Base-by-base conservation (phyloP, 2,113 vertebrate genomes). In the Myocastor coypus region DNA sequence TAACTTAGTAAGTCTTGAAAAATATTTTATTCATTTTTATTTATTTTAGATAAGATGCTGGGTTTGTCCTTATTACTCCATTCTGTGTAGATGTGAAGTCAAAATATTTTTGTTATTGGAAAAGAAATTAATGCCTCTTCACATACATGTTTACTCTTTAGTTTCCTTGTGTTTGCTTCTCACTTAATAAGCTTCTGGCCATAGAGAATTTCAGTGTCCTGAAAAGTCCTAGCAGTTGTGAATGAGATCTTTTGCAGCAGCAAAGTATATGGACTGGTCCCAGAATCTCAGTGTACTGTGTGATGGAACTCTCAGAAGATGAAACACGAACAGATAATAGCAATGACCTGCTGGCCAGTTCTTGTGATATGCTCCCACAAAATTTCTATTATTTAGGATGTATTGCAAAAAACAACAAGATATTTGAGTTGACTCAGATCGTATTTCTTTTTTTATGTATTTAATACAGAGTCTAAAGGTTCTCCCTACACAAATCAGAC, bases 51-150 rank as follows among this genome's bases (percentile, higher is more conserved):
- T 78, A 7, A 12, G 42, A 63, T 5, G 5, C 19, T n/a, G 75
- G 83, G 57, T 78, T 42, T 87, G 10, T 73, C 32, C 11, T 69
- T 78, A 19, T 86, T 92, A 75, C 28, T 75, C 46, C 28, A 75
- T 16, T 59, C 11, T 55, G 5, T 64, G 77, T 78, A 20, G 42
- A 69, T 64, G 30, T 64, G 8, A 83, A 87, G 26, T 84, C n/a
- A 83, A 87, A 93, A 34, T 17, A 34, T n/a, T 52, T 91, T 94
- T 83, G 22, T 32, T 80, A 71, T 94, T 94, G 32, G 46, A 86
- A 66, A 11, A 63, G n/a, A 37, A 26, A 24, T 64, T 80, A 87
- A 73, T 77, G 7, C 32, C 87, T 46, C 1, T 32, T 85, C 7
- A 6, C 32, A 55, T 50, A 63, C 69, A 32, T 11, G 75, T 87